Evolutionary conservation across 2,113 vertebrate species (phyloP), one percentile per base, ranked within the genome.

Genomic region (Gavia stellata): DNA sequence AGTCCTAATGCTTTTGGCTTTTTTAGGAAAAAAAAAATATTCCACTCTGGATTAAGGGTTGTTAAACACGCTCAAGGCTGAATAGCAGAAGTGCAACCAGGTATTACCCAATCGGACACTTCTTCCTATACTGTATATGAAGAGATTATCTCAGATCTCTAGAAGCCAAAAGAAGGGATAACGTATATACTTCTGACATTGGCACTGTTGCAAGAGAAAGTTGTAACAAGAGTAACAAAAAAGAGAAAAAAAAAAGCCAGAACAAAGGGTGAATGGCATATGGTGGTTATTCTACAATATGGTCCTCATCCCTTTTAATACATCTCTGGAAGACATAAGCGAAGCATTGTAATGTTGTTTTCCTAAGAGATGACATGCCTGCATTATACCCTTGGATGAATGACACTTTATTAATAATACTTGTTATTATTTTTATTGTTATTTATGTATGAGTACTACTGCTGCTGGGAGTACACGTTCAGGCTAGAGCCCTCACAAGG

Each of bases 201-300:
- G 95, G 94, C 91, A 71, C 18, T 73, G 50, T 70, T 96, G 94
- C 96, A 97, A 92, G 74, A 59, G 91, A 86, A 96, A 96, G 93
- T 88, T 95, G 63, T 70, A 92, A 92, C 84, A 90, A 87, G 86
- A 42, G 70, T 87, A 77, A 95, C 55, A 88, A 88, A 88, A 81
- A 85, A 58, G 34, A 10, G 31, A 61, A n/a, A 19, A 19, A 42
- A 45, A 49, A 45, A 84, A 81, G 15, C 50, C 80, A 90, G 92
- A 97, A 95, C 92, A 96, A 96, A 97, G 97, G 84, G 73, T 80
- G 86, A 82, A 77, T 82, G 84, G 90, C 97, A 97, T 92, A 97
- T 96, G 94, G 96, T 86, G 81, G 95, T 87, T 96, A 66, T 94
- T 83, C 89, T 74, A 83, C 95, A 97, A 94, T 96, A 96, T 97